These are phyloP conservation scores for Calliscelio sp. DNA, from an alignment of 2,888 invertebrate genomes.

Conservation along the genomic window DNA sequence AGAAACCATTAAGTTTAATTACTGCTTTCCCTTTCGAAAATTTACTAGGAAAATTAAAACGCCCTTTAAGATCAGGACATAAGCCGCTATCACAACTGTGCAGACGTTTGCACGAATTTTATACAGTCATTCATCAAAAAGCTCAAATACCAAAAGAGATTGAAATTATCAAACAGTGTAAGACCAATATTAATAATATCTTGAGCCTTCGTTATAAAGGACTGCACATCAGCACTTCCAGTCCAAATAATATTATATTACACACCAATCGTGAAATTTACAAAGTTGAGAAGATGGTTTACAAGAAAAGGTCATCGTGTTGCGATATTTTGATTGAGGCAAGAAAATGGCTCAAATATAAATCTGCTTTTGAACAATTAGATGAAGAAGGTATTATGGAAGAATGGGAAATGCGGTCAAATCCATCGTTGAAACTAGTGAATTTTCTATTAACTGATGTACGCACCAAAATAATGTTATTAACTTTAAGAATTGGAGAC, in stretches of 20 bases:
- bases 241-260: constrained; percentile 38
- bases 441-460: constrained; percentile 17
- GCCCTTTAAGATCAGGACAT: constrained; percentile 10
- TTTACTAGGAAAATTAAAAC: constrained; percentile 12
- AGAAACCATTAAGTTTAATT: constrained; percentile 1
- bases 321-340: not conserved
- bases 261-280: constrained; percentile 7
- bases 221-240: constrained; percentile 12
- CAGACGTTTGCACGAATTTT: constrained; percentile 14
- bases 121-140: not conserved
- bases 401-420: constrained; percentile 33
- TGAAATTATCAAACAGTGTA: constrained; percentile 20
- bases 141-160: constrained; percentile 17
- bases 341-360: constrained; percentile 29
- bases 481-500: not conserved
- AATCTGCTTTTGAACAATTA: constrained; percentile 21
- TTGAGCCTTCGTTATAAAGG: constrained; percentile 22
- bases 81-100: constrained; percentile 27
- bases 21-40: constrained; percentile 23
- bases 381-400: constrained; percentile 39
- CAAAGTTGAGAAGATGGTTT: constrained; percentile 16
- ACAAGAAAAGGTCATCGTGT: constrained; percentile 38
- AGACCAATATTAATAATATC: not conserved
- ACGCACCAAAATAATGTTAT: not conserved
- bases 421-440: constrained; percentile 28